A percentile compares a stretch with the other conserved stretches of the same genome.
Conservation (phyloP, 1,140 invertebrate species). For the Drosophila pachea region DNA sequence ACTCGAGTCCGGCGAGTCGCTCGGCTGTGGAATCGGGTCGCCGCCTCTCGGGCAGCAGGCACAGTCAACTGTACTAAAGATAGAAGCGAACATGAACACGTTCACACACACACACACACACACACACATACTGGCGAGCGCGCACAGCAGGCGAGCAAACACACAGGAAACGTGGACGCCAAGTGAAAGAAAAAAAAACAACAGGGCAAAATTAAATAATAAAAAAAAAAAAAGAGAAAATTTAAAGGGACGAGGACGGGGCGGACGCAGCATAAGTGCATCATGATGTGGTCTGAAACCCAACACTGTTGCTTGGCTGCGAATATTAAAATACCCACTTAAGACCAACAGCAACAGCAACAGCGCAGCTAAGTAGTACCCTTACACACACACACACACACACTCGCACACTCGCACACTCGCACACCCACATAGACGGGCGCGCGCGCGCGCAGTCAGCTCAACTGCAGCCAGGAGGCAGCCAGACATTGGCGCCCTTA, state of each 20-base stretch:
- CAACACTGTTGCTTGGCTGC: conserved; percentile 69
- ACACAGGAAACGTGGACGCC: conserved; percentile 61
- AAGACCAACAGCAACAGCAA: conserved; percentile 61
- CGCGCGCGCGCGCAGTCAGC: conserved; percentile 12
- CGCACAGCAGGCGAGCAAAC: conserved; percentile 38
- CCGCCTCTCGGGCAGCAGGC: conserved; percentile 21
- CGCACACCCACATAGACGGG: neutral
- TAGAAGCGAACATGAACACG: conserved; percentile 66
- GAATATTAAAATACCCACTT: conserved; percentile 76
- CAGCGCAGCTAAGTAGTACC: conserved; percentile 41
- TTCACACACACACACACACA: conserved; percentile 42
- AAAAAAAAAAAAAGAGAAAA: conserved; percentile 17
- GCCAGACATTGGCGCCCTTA: conserved; percentile 59
- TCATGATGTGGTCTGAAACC: conserved; percentile 70
- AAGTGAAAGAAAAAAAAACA: conserved; percentile 6
- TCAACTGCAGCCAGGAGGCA: conserved; percentile 49
- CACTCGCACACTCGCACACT: conserved; percentile 9
- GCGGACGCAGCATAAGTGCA: conserved; percentile 53
- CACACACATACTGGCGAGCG: conserved; percentile 16
- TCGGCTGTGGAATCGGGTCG: conserved; percentile 30
- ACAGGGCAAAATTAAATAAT: conserved; percentile 9
- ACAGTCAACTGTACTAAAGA: conserved; percentile 71
- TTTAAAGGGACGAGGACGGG: conserved; percentile 5
- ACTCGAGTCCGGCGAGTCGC: conserved; percentile 7
- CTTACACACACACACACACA: conserved; percentile 35